Conservation (phyloP, 2,797 vertebrate species). For the Hippocampus kuda region DNA sequence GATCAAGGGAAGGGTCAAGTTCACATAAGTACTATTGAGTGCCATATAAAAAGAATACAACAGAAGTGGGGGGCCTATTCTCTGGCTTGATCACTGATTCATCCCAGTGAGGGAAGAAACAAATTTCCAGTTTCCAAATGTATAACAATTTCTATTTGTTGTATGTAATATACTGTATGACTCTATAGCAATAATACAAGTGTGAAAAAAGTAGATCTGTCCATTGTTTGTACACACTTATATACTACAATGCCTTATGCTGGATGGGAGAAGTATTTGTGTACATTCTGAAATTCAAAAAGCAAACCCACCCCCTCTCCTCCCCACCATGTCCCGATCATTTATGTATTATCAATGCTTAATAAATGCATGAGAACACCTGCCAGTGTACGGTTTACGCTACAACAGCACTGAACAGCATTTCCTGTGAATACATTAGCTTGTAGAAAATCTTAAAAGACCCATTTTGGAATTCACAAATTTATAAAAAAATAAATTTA, state of each 20-base stretch:
- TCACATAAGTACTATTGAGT: neutral
- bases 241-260: neutral
- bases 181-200: neutral
- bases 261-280: neutral
- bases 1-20: slow-evolving; percentile 1
- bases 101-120: neutral
- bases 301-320: neutral
- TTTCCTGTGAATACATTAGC: no score
- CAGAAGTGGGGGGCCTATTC: neutral
- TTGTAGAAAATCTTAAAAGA: no score
- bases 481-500: no score
- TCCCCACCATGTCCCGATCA: neutral
- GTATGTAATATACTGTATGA: no score
- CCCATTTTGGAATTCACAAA: no score
- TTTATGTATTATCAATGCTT: neutral
- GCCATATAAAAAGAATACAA: neutral
- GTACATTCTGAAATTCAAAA: neutral
- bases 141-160: neutral
- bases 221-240: neutral
- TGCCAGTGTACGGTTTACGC: neutral
- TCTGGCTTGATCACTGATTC: neutral
- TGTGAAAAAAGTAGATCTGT: neutral
- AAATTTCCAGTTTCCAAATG: neutral
- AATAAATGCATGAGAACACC: neutral
- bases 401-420: no score